phyloP scores from a whole-genome alignment of 2,113 vertebrate species.

The Sturnira hondurensis region DNA sequence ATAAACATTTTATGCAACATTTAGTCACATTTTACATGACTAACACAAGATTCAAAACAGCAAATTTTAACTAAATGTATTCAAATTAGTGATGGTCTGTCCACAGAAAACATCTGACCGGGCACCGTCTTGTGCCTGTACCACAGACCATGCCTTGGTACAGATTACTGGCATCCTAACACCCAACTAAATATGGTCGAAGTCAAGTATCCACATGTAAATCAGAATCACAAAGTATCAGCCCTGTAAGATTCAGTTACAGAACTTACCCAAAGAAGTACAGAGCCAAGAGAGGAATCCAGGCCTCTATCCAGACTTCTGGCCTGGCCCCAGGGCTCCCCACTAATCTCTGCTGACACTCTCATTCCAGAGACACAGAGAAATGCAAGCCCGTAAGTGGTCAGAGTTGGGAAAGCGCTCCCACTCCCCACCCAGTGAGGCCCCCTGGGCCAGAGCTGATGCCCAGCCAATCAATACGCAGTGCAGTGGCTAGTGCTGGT shows the following conservation, averaged over 20 bases:
- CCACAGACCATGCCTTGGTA: neutral
- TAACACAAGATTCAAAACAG: neutral
- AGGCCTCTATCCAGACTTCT: neutral
- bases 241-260: neutral
- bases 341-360: neutral
- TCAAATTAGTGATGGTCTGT: neutral
- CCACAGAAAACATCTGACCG: neutral
- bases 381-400: neutral
- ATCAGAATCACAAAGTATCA: neutral
- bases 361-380: neutral
- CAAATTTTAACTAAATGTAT: neutral
- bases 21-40: neutral
- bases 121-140: neutral
- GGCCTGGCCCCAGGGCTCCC: neutral
- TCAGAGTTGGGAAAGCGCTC: neutral
- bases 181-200: neutral
- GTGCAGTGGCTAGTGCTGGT: neutral
- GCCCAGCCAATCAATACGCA: accelerated
- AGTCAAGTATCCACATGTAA: neutral
- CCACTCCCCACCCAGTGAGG: neutral
- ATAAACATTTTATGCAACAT: constrained; percentile 1
- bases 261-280: neutral
- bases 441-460: neutral
- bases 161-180: neutral
- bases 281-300: neutral